These are phyloP conservation scores for Vombatus ursinus DNA, from an alignment of 2,113 vertebrate species.

Conservation along the genomic window DNA sequence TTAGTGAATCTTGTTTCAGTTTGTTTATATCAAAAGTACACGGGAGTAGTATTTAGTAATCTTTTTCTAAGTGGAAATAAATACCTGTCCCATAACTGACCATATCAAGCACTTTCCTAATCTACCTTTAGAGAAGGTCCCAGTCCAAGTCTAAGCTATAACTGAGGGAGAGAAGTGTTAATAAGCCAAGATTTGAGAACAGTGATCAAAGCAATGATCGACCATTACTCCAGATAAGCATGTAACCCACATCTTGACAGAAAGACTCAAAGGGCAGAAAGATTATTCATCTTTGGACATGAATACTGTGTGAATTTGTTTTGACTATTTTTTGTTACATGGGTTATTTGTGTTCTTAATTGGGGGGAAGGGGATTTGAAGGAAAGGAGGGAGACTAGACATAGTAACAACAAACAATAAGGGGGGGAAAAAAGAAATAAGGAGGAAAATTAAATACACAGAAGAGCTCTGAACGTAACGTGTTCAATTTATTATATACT, in stretches of 20 bases:
- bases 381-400: neutral
- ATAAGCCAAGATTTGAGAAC: neutral
- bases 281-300: neutral
- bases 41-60: neutral
- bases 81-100: neutral
- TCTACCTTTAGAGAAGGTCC: neutral
- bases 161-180: neutral
- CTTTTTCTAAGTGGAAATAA: neutral
- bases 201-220: neutral
- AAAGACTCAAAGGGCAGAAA: neutral
- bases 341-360: neutral
- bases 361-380: neutral
- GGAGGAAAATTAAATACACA: neutral
- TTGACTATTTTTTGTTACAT: neutral
- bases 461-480: neutral
- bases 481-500: neutral
- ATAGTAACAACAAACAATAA: neutral
- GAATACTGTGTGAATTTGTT: neutral
- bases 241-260: neutral
- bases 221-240: neutral
- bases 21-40: neutral
- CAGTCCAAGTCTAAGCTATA: neutral
- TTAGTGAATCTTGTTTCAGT: neutral
- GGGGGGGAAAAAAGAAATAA: neutral
- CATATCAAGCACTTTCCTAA: neutral